phyloP scores from a whole-genome alignment of 2,888 invertebrate genomes.

The Lumbricus terrestris region DNA sequence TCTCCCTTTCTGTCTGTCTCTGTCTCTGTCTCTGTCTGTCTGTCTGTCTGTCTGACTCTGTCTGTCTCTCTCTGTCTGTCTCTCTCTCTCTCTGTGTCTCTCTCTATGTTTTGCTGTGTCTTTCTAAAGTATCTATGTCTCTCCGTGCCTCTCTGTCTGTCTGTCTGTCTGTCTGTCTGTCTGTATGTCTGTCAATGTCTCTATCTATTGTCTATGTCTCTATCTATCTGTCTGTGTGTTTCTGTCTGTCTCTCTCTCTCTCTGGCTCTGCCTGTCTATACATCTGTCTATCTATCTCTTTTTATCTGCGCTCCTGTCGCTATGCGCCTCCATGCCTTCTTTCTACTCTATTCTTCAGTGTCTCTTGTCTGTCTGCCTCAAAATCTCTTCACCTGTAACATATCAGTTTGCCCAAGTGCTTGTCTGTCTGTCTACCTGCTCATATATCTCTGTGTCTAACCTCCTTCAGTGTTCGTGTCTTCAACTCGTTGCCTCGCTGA shows the following conservation, averaged over 20 bases:
- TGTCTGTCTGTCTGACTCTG: background rate
- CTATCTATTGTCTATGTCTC: background rate
- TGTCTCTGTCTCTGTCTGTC: background rate
- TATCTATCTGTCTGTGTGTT: background rate
- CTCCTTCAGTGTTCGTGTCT: too few relatives aligned
- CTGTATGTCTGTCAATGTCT: background rate
- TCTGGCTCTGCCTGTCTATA: background rate
- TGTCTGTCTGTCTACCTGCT: background rate
- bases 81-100: background rate
- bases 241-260: background rate
- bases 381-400: too few relatives aligned
- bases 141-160: background rate
- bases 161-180: background rate
- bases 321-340: background rate
- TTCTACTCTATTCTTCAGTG: too few relatives aligned
- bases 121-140: background rate
- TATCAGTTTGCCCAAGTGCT: too few relatives aligned
- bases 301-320: background rate
- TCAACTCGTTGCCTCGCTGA: background rate
- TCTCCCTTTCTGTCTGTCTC: background rate
- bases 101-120: background rate
- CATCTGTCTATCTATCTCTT: background rate
- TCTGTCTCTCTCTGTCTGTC: background rate
- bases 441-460: background rate
- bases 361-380: background rate